A percentile compares a stretch with the other conserved stretches of the same genome.
phyloP scores from a whole-genome alignment of 2,888 invertebrate genomes.

The Pyrrhia umbra region DNA sequence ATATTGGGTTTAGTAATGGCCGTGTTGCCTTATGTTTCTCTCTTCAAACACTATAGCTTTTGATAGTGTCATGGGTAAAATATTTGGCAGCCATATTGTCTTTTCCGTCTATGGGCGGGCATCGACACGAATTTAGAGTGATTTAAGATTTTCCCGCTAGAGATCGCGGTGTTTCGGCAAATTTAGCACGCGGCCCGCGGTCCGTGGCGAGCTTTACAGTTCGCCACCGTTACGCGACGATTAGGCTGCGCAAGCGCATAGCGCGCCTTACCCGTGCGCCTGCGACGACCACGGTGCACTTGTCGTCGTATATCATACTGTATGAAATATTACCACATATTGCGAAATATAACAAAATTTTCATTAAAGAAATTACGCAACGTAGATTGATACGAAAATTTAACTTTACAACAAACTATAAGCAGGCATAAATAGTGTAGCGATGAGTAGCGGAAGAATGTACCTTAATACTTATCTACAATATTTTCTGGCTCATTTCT shows the following conservation, averaged over 20 bases:
- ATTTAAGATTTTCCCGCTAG: slow-evolving; percentile 87
- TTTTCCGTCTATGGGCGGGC: slow-evolving; percentile 60
- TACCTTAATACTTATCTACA: too few relatives aligned
- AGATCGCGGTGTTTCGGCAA: slow-evolving; percentile 88
- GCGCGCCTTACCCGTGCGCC: slow-evolving; percentile 67
- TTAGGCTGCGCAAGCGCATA: slow-evolving; percentile 85
- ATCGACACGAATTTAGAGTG: slow-evolving; percentile 79
- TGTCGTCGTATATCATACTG: slow-evolving; percentile 55
- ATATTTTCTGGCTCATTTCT: too few relatives aligned
- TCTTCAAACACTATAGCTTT: slow-evolving; percentile 22
- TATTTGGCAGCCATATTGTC: slow-evolving; percentile 35
- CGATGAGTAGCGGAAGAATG: too few relatives aligned
- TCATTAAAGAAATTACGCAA: too few relatives aligned
- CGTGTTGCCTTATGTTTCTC: background rate
- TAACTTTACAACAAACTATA: too few relatives aligned
- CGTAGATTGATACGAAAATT: too few relatives aligned
- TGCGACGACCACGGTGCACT: slow-evolving; percentile 58
- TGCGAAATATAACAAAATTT: too few relatives aligned
- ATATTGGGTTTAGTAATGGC: slow-evolving; percentile 52
- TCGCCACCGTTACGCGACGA: slow-evolving; percentile 89
- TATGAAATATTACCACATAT: slow-evolving; percentile 13
- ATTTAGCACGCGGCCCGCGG: slow-evolving; percentile 88
- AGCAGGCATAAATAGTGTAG: too few relatives aligned
- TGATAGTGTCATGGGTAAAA: slow-evolving; percentile 34
- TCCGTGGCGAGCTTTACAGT: slow-evolving; percentile 89